phyloP scores from a whole-genome alignment of 1,140 invertebrate genomes.

The Campoletis sonorensis region DNA sequence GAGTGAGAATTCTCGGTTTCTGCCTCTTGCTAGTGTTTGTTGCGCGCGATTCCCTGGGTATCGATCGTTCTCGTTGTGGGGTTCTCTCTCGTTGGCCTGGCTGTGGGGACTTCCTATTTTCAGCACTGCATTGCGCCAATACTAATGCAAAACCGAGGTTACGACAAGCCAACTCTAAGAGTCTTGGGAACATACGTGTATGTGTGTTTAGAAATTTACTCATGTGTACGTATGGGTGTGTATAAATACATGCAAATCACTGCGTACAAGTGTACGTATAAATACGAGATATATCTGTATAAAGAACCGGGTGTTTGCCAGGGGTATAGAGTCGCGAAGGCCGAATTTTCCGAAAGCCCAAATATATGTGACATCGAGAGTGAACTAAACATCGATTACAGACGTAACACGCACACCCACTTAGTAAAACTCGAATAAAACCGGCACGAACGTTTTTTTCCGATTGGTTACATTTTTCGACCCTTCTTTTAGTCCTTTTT shows the following conservation, averaged over 20 bases:
- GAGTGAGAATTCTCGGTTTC: background rate
- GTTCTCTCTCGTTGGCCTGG: slow-evolving; percentile 3
- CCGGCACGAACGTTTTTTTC: too few species aligned
- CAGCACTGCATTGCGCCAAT: slow-evolving; percentile 64
- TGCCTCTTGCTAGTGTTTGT: background rate
- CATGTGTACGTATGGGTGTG: background rate
- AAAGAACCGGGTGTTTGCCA: too few species aligned
- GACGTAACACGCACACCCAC: too few species aligned
- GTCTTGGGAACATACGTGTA: background rate
- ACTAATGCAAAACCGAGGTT: slow-evolving; percentile 53
- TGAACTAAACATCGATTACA: too few species aligned
- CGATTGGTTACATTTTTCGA: too few species aligned
- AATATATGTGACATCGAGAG: too few species aligned
- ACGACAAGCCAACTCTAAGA: slow-evolving; percentile 35
- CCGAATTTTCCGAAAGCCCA: too few species aligned
- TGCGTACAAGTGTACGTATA: too few species aligned
- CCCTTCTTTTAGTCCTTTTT: too few species aligned
- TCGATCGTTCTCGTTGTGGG: slow-evolving; percentile 7
- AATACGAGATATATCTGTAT: too few species aligned
- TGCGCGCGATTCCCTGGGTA: background rate
- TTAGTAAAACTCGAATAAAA: too few species aligned
- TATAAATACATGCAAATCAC: background rate
- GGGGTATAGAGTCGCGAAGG: too few species aligned
- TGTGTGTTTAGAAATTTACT: background rate
- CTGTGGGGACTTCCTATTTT: slow-evolving; percentile 61